Evolutionary conservation across 1,140 invertebrate species (phyloP).

Genomic region (Drosophila malerkotliana): DNA sequence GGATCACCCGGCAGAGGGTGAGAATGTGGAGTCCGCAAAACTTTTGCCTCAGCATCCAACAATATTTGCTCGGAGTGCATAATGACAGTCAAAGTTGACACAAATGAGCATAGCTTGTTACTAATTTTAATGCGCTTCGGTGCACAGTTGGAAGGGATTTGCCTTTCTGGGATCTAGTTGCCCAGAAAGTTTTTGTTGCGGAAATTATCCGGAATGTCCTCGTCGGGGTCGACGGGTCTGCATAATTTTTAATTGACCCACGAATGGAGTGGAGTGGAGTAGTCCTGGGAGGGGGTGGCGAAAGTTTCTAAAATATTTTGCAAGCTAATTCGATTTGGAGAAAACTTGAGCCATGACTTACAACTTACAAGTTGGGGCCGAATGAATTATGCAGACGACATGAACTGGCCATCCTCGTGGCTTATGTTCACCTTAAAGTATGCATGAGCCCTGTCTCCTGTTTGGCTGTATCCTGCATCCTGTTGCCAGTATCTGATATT

Average conservation of each 20-base stretch:
- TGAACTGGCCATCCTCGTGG: slow-evolving; percentile 15
- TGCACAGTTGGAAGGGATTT: slow-evolving; percentile 48
- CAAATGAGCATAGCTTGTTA: slow-evolving; percentile 82
- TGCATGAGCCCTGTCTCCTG: slow-evolving; percentile 36
- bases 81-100: slow-evolving; percentile 83
- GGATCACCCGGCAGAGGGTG: background rate
- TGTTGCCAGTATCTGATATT: slow-evolving; percentile 25
- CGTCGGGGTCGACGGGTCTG: background rate
- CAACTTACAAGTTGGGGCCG: slow-evolving; percentile 47
- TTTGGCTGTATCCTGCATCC: background rate
- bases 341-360: slow-evolving; percentile 75
- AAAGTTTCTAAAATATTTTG: slow-evolving; percentile 74
- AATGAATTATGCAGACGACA: slow-evolving; percentile 75
- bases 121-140: slow-evolving; percentile 78
- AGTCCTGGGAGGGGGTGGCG: background rate
- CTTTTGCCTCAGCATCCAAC: slow-evolving; percentile 59
- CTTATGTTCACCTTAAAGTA: slow-evolving; percentile 45
- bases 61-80: slow-evolving; percentile 82
- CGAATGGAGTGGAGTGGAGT: slow-evolving; percentile 4
- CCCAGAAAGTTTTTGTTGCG: slow-evolving; percentile 70
- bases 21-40: slow-evolving; percentile 32
- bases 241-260: slow-evolving; percentile 57
- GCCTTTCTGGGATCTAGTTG: background rate
- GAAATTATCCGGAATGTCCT: slow-evolving; percentile 63
- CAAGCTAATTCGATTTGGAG: slow-evolving; percentile 76